Evolutionary conservation across 2,797 vertebrate genomes (phyloP).

Genomic region (Melanotaenia boesemani): DNA sequence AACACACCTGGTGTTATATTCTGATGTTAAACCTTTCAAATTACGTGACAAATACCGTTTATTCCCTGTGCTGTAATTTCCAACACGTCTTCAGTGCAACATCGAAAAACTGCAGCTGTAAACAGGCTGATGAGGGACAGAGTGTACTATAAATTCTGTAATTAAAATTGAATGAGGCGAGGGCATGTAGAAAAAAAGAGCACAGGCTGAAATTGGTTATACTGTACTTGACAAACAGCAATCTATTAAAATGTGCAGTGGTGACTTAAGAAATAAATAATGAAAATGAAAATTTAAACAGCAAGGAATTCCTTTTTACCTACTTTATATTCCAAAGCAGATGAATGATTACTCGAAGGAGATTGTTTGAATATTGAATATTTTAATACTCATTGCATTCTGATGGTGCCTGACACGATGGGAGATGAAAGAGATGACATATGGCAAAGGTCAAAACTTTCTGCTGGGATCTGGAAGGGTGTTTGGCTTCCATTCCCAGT

Average conservation of each 20-base stretch:
- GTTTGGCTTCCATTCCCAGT: conserved; percentile 10
- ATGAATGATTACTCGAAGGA: conserved; percentile 24
- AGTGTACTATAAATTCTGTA: conserved; percentile 32
- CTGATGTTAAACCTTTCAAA: conserved; percentile 26
- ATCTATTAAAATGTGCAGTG: conserved; percentile 8
- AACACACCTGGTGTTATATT: background rate
- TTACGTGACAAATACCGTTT: conserved; percentile 9
- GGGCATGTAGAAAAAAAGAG: conserved; percentile 20
- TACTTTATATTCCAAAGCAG: conserved; percentile 44
- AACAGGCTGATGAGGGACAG: conserved; percentile 22
- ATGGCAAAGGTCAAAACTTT: conserved; percentile 52
- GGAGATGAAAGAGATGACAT: conserved; percentile 42
- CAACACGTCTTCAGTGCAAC: background rate
- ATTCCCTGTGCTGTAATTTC: conserved; percentile 15
- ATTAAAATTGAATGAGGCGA: conserved; percentile 60
- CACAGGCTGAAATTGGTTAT: conserved; percentile 13
- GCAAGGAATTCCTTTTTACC: background rate
- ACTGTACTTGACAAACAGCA: conserved; percentile 33
- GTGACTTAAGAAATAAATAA: conserved; percentile 23
- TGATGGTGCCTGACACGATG: conserved; percentile 15
- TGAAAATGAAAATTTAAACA: conserved; percentile 23
- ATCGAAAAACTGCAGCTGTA: conserved; percentile 1
- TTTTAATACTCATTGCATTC: conserved; percentile 54
- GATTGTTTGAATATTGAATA: conserved; percentile 53
- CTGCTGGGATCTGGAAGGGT: conserved; percentile 3